Conservation (phyloP, 1,140 invertebrate genomes). For the Stegodyphus dumicola region DNA sequence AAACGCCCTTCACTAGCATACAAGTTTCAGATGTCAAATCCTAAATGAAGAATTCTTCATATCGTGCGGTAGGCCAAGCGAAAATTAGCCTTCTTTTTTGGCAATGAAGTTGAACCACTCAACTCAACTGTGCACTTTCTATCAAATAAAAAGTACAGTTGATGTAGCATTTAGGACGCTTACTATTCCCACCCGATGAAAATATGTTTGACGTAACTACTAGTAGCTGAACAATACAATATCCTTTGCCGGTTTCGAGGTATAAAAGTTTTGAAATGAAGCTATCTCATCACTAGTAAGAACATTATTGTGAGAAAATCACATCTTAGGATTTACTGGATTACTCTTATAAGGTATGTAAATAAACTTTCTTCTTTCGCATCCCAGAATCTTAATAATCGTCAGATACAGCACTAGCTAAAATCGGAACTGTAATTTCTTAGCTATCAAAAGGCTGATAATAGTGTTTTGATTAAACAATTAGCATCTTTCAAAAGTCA, state of each 20-base stretch:
- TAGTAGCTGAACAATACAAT: conserved; percentile 9
- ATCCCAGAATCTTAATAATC: too few species aligned
- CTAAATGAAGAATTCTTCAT: neutral
- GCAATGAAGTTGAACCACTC: conserved; percentile 49
- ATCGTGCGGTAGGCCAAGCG: conserved; percentile 23
- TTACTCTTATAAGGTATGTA: too few species aligned
- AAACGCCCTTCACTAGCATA: neutral
- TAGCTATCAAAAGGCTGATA: too few species aligned
- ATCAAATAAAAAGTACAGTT: conserved; percentile 34
- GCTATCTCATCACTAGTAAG: neutral
- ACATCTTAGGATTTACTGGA: neutral
- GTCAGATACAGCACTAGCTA: too few species aligned
- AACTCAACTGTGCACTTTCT: neutral
- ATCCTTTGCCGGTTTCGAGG: neutral
- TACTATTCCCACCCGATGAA: conserved; percentile 11
- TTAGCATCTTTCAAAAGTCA: too few species aligned
- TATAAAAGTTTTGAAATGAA: conserved; percentile 52
- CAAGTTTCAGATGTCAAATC: conserved; percentile 24
- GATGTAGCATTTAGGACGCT: conserved; percentile 40
- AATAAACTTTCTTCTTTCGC: too few species aligned
- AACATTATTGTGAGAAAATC: neutral
- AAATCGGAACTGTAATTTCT: too few species aligned
- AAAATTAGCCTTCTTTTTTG: conserved; percentile 28
- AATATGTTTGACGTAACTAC: conserved; percentile 20
- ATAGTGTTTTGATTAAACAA: too few species aligned